Conservation (phyloP, 2,113 vertebrate species). For the Alectura lathami region DNA sequence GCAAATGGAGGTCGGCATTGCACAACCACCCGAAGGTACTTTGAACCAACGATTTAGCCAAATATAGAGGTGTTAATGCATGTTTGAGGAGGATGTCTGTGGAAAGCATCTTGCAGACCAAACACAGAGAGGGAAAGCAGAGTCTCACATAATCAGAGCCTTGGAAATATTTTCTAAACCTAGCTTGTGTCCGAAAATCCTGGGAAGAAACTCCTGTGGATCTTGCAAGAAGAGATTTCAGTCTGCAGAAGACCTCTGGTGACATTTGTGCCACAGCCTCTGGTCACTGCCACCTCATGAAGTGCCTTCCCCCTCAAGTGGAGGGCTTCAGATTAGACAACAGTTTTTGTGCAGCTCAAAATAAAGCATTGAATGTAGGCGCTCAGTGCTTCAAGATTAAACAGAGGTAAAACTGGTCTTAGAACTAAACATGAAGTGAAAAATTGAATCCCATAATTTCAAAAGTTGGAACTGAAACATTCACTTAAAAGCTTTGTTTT, state of each 20-base stretch:
- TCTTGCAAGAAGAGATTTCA: neutral
- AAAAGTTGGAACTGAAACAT: neutral
- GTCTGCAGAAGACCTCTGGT: neutral
- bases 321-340: neutral
- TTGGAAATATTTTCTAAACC: neutral
- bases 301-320: neutral
- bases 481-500: conserved; percentile 22
- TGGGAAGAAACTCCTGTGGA: neutral
- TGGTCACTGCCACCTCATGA: neutral
- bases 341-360: neutral
- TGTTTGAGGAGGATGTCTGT: neutral
- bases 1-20: neutral
- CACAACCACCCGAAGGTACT: neutral
- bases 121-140: conserved; percentile 7
- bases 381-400: neutral
- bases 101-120: conserved; percentile 25
- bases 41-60: neutral
- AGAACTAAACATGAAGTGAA: neutral
- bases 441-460: neutral
- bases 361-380: neutral
- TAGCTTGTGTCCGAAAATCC: neutral
- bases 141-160: neutral
- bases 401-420: neutral
- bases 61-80: neutral
- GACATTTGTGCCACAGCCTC: neutral